These are phyloP conservation scores for Drosophila neonasuta DNA, from an alignment of 2,888 invertebrate species.

Conservation along the genomic window DNA sequence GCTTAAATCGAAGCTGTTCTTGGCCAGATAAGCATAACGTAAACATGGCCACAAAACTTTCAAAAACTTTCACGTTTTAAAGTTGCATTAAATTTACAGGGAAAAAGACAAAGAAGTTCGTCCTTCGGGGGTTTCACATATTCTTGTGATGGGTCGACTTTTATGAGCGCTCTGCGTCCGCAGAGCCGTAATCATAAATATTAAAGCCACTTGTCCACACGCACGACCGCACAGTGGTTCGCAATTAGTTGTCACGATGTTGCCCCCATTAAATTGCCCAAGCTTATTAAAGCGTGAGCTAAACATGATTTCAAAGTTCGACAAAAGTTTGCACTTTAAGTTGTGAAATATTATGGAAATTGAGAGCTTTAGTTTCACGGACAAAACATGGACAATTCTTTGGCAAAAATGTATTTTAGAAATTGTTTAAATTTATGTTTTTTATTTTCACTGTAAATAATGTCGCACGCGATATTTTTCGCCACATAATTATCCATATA, in stretches of 20 bases:
- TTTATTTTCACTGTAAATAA: too few species aligned
- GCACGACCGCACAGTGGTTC: slow-evolving; percentile 26
- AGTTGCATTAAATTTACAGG: slow-evolving; percentile 47
- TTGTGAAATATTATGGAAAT: not conserved
- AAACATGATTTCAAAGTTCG: not conserved
- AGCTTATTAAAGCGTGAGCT: not conserved
- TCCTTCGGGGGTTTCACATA: too few species aligned
- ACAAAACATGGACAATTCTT: too few species aligned
- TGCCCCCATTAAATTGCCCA: not conserved
- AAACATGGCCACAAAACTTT: slow-evolving; percentile 33
- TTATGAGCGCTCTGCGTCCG: slow-evolving; percentile 65
- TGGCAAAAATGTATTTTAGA: too few species aligned
- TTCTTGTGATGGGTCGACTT: slow-evolving; percentile 27
- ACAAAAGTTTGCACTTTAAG: not conserved
- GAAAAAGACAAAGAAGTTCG: too few species aligned
- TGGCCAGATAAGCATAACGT: too few species aligned
- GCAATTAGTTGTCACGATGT: slow-evolving; percentile 6
- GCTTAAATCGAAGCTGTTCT: too few species aligned
- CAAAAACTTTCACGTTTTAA: slow-evolving; percentile 67
- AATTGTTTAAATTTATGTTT: too few species aligned
- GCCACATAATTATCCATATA: too few species aligned
- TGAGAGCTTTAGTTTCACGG: too few species aligned
- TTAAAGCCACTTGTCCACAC: slow-evolving; percentile 46
- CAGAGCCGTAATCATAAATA: slow-evolving; percentile 59
- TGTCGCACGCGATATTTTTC: too few species aligned